Percentiles rank a stretch among this genome's conserved stretches.
phyloP scores from a whole-genome alignment of 1,140 invertebrate species.

The Brachystomella parvula region DNA sequence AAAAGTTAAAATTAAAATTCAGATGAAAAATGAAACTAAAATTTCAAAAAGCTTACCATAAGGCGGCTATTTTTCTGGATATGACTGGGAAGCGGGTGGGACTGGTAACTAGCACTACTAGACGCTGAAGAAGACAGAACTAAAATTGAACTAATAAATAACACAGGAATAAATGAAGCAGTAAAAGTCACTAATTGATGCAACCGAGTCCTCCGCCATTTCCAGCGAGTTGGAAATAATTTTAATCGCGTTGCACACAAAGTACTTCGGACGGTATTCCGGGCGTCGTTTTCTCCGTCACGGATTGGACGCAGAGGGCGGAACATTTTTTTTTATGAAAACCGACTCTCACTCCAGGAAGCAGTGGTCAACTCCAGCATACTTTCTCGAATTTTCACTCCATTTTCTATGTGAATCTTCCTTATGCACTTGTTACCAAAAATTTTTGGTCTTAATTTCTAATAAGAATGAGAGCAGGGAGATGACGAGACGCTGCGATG shows the following conservation, averaged over 20 bases:
- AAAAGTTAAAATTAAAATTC: too few species aligned
- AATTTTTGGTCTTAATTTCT: neutral
- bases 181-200: neutral
- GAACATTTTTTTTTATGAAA: neutral
- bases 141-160: neutral
- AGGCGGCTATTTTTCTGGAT: too few species aligned
- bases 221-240: conserved; percentile 2
- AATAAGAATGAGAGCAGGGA: neutral
- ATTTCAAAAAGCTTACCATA: too few species aligned
- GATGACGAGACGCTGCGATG: conserved; percentile 7
- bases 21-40: too few species aligned
- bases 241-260: neutral
- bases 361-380: too few species aligned
- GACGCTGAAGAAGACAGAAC: neutral
- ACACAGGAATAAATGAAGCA: too few species aligned
- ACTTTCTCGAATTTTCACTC: neutral
- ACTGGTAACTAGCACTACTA: too few species aligned
- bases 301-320: neutral
- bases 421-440: neutral
- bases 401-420: neutral
- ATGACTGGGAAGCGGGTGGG: too few species aligned
- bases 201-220: neutral
- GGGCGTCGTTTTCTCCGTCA: neutral
- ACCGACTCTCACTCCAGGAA: neutral
- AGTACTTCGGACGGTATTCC: neutral